phyloP scores from a whole-genome alignment of 2,797 vertebrate species.

The Nasua narica region DNA sequence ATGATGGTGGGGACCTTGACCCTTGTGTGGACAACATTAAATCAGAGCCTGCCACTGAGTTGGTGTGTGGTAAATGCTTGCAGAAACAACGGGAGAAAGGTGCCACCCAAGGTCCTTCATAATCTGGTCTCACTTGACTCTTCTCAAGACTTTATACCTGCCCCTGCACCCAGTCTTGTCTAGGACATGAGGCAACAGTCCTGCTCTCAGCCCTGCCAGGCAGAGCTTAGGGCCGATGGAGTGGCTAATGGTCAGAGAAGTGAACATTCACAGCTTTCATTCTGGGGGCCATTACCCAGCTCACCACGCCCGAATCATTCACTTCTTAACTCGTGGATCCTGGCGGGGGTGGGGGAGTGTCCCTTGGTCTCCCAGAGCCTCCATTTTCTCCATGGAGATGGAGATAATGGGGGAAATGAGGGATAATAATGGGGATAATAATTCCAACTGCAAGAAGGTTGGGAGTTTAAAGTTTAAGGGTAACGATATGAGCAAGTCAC shows the following conservation, averaged over 20 bases:
- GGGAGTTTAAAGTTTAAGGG: neutral
- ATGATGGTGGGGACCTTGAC: neutral
- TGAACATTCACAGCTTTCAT: neutral
- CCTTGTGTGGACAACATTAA: neutral
- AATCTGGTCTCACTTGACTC: neutral
- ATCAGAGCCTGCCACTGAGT: neutral
- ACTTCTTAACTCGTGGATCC: neutral
- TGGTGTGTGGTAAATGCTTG: neutral
- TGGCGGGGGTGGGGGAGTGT: neutral
- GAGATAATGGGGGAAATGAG: too few relatives aligned
- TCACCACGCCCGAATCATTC: too few relatives aligned
- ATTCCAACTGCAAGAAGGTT: neutral
- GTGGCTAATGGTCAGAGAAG: neutral
- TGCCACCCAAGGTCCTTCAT: neutral
- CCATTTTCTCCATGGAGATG: neutral
- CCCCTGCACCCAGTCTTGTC: neutral
- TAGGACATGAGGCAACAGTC: neutral
- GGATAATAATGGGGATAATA: neutral
- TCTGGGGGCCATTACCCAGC: neutral
- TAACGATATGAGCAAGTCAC: neutral
- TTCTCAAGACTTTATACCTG: neutral
- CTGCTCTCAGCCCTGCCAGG: neutral
- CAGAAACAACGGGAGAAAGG: neutral
- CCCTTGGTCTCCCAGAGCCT: neutral
- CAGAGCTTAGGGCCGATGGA: neutral